Percentiles rank a stretch among this genome's conserved stretches.
phyloP scores from a whole-genome alignment of 1,140 invertebrate genomes.

The Drosophila lacertosa region DNA sequence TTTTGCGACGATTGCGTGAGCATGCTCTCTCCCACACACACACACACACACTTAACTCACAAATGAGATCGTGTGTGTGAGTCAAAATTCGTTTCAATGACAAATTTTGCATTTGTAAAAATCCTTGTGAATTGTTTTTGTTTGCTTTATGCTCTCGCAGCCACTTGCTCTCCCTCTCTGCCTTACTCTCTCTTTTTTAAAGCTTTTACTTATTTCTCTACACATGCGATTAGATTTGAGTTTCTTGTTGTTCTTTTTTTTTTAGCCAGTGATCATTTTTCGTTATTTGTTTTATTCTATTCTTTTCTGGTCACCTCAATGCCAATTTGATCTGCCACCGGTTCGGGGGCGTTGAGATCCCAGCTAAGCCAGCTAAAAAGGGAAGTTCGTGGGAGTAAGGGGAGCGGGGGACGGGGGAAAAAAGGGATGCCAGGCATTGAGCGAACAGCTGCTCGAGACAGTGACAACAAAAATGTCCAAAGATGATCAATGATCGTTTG shows the following conservation, averaged over 20 bases:
- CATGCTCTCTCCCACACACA: constrained; percentile 29
- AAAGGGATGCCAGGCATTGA: neutral
- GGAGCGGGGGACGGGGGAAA: no score
- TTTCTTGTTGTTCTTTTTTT: constrained; percentile 55
- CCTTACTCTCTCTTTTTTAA: constrained; percentile 18
- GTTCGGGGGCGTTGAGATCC: constrained; percentile 30
- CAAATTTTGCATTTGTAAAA: constrained; percentile 56
- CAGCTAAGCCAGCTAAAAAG: neutral
- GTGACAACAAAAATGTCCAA: neutral
- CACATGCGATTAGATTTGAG: constrained; percentile 23
- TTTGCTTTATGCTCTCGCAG: constrained; percentile 20
- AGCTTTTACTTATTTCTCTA: constrained; percentile 63
- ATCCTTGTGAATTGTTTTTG: constrained; percentile 46
- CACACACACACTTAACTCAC: constrained; percentile 4
- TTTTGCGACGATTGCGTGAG: constrained; percentile 56
- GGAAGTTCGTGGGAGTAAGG: neutral
- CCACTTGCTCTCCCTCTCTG: neutral
- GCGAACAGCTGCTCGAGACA: constrained; percentile 1
- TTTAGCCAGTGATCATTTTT: constrained; percentile 69
- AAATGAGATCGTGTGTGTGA: constrained; percentile 27
- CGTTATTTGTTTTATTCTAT: constrained; percentile 68
- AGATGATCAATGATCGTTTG: neutral
- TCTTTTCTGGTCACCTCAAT: constrained; percentile 75
- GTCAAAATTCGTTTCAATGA: constrained; percentile 72
- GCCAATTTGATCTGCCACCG: constrained; percentile 74